Evolutionary conservation across 2,113 vertebrate genomes (phyloP), one percentile per base, ranked within the genome.

Genomic region (Octodon degus): DNA sequence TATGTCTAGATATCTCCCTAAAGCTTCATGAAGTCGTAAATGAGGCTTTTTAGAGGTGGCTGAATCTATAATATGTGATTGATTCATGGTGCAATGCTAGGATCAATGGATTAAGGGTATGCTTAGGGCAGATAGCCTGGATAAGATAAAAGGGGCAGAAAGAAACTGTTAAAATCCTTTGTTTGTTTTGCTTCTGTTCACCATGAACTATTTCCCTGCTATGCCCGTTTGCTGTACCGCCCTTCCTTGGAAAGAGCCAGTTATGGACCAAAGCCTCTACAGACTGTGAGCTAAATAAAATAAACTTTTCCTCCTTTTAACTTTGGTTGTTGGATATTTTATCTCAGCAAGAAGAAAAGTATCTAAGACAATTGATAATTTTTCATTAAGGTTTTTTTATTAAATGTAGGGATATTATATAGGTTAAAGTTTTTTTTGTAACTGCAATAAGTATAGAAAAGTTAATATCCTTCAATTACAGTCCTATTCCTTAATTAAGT

Each of bases 331-430:
- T 67, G 30, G 65, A 3, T 67, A 67, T 67, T 67, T 67, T 67
- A 67, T 67, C 65, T 67, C 65, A 67, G 65, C 65, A 32, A 67
- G 4, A 67, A 67, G 65, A 67, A 67, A 68, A 68, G 67, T 68
- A 68, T 68, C 32, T 34, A 68, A 68, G 14, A 7, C 67, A 34
- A 34, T 72, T 81, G 79, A 68, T 30, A 88, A 22, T 68, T 22
- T 62, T 10, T 70, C 50, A 84, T 91, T 19, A 79, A 65, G 7
- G 40, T 88, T 91, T 83, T 70, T 77, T 92, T 80, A 34, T 87
- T 27, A 3, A 79, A 80, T 63, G 68, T n/a, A 62, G n/a, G 94
- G 85, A 19, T 93, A 58, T 81, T 93, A 60, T 43, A 67, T 95
- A 58, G 58, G 11, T 37, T 96, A 86, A 55, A 58, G 19, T 47